phyloP scores from a whole-genome alignment of 2,113 vertebrate genomes.

The Calyptommatus sinebrachiatus region DNA sequence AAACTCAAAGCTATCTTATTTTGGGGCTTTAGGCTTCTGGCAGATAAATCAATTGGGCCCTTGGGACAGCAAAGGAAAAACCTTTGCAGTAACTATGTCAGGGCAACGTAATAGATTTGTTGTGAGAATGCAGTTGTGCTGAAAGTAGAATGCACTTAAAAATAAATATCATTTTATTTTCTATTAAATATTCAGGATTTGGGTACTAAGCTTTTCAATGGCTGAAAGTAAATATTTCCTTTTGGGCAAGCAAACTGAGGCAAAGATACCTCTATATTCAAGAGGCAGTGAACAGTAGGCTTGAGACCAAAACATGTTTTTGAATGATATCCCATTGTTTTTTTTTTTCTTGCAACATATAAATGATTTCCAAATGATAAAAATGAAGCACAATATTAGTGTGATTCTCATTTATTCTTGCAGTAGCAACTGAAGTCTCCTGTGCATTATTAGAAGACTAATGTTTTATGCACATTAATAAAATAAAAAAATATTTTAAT shows the following conservation, averaged over 20 bases:
- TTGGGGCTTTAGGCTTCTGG: constrained; percentile 86
- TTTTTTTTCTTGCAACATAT: not conserved
- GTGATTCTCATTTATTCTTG: no score
- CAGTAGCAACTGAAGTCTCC: no score
- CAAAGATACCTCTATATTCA: constrained; percentile 33
- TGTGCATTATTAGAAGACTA: no score
- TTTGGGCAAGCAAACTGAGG: constrained; percentile 61
- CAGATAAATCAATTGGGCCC: constrained; percentile 88
- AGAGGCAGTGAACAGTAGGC: not conserved
- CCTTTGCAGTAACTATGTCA: constrained; percentile 84
- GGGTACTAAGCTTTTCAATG: constrained; percentile 65
- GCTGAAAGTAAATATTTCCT: constrained; percentile 63
- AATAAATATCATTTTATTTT: constrained; percentile 82
- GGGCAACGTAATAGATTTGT: constrained; percentile 80
- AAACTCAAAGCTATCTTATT: constrained; percentile 88
- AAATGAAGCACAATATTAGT: no score
- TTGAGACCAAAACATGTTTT: not conserved
- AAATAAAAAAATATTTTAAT: no score
- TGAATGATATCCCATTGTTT: not conserved
- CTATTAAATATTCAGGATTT: constrained; percentile 80
- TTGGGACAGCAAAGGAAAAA: constrained; percentile 81
- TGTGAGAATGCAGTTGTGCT: constrained; percentile 74
- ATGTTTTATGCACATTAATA: no score
- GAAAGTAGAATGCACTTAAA: constrained; percentile 78
- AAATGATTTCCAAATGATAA: not conserved